Evolutionary conservation across 2,797 vertebrate genomes (phyloP), one percentile per base, ranked within the genome.

Genomic region (Hephaestus fuliginosus): DNA sequence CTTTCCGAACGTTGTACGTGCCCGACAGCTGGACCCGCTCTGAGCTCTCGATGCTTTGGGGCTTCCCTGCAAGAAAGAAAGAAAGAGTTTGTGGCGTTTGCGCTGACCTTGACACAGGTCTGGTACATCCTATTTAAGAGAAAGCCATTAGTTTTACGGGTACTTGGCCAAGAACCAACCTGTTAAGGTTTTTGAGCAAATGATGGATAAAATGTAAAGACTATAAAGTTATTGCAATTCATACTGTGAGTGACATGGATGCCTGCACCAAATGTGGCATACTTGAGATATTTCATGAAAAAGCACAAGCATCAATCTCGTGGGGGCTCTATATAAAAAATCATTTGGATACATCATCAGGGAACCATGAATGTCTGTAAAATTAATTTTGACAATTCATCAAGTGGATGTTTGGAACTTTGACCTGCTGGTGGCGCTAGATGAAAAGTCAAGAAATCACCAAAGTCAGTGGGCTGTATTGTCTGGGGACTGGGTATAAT

Each of bases 21-120:
- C 98, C 98, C 53, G 97, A 98, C 91, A 99, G 97, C 93, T 99
- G 98, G 87, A 99, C 96, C 58, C 98, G 95, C 95, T 99, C 98
- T 0, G 96, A 97, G 90, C 94, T 96, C 90, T 97, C 96, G 12
- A 95, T 93, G 91, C 95, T 96, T 90, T 97, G 96, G 76, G 98
- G 97, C 87, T 99, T 98, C 84, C 98, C 98, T 99, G 93, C 78
- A 95, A 93, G 49, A 86, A 66, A 77, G 10, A 52, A 20, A 46
- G 28, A 65, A 22, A 84, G 9, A 58, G 49, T 53, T 74, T 33
- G 33, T 58, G 10, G 28, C 5, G 33, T 86, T 71, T 80, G 70
- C 39, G 17, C 3, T 14, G 41, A 65, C 14, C 25, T 51, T n/a
- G 64, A 49, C 1, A n/a, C 18, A 36, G 4, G 43, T 60, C 63